Conservation (phyloP, 2,113 vertebrate species). For the Pleuronectes platessa region DNA sequence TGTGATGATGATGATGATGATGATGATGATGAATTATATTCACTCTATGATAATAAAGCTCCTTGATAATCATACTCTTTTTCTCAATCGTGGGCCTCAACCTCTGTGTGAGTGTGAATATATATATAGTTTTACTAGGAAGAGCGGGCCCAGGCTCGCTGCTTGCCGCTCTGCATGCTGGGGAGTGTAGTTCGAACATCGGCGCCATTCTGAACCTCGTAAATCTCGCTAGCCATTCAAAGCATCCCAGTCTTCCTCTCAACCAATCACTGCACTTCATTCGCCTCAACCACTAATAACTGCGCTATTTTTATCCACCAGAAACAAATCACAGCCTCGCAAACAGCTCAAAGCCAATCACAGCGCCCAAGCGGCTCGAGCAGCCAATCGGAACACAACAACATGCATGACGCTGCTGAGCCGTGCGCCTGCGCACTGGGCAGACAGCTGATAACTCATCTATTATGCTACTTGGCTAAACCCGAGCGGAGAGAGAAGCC, state of each 20-base stretch:
- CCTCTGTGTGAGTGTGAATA: background rate
- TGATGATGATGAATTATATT: conserved; percentile 42
- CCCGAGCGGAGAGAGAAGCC: conserved; percentile 85
- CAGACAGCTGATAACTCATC: conserved; percentile 88
- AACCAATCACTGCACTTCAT: conserved; percentile 14
- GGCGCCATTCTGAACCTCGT: conserved; percentile 10
- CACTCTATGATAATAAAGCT: conserved; percentile 72
- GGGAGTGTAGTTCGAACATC: conserved; percentile 44
- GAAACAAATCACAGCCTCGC: conserved; percentile 43
- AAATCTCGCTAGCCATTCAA: conserved; percentile 32
- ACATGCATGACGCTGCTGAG: conserved; percentile 81
- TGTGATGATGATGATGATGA: conserved; percentile 35
- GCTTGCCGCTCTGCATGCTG: conserved; percentile 37
- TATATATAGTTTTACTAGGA: too few relatives aligned
- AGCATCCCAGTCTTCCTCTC: background rate
- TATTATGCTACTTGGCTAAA: conserved; percentile 94
- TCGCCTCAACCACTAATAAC: conserved; percentile 21
- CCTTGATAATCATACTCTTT: conserved; percentile 58
- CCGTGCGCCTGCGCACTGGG: conserved; percentile 86
- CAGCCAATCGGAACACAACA: conserved; percentile 83
- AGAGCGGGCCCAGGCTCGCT: background rate
- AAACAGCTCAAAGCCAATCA: conserved; percentile 36
- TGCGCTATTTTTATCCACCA: background rate
- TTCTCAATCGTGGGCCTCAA: background rate
- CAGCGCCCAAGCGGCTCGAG: background rate